Conservation (phyloP, 1,140 invertebrate genomes). For the Temnothorax nylanderi region DNA sequence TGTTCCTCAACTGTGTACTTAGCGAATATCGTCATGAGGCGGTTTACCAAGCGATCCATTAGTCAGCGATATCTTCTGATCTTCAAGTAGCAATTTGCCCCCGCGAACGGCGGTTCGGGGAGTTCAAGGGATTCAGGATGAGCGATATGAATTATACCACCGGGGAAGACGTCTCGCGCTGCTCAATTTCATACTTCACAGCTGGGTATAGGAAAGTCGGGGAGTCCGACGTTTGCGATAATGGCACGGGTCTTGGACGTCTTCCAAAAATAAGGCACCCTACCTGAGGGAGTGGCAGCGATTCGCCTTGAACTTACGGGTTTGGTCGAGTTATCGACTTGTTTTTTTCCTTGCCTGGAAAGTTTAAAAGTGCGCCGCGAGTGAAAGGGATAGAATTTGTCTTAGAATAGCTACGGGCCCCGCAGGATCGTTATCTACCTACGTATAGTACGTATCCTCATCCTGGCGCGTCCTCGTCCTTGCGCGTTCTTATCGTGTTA, state of each 20-base stretch:
- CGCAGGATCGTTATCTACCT: not conserved
- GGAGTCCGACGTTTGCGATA: conserved; percentile 4
- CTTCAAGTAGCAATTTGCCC: not conserved
- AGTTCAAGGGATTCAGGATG: not conserved
- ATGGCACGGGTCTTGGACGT: not conserved
- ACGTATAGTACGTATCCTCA: too few species aligned
- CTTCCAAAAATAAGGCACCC: conserved; percentile 65
- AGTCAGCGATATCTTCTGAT: not conserved
- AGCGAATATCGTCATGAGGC: not conserved
- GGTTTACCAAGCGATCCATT: not conserved
- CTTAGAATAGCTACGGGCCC: not conserved
- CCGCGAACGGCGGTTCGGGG: not conserved
- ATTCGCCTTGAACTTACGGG: conserved; percentile 70
- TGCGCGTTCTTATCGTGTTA: not conserved
- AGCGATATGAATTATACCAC: not conserved
- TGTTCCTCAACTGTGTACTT: not conserved
- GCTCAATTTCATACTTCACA: not conserved
- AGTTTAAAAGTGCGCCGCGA: not conserved
- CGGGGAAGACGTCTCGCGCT: not conserved
- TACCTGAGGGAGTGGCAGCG: conserved; percentile 53
- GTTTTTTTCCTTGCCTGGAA: not conserved
- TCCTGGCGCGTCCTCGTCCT: not conserved
- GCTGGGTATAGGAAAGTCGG: not conserved
- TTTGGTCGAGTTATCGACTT: conserved; percentile 44
- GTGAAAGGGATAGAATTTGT: not conserved